Percentiles rank a stretch among this genome's conserved stretches.
phyloP scores from a whole-genome alignment of 92 coral and sea anemone genomes.

The Palythoa caribaeorum region DNA sequence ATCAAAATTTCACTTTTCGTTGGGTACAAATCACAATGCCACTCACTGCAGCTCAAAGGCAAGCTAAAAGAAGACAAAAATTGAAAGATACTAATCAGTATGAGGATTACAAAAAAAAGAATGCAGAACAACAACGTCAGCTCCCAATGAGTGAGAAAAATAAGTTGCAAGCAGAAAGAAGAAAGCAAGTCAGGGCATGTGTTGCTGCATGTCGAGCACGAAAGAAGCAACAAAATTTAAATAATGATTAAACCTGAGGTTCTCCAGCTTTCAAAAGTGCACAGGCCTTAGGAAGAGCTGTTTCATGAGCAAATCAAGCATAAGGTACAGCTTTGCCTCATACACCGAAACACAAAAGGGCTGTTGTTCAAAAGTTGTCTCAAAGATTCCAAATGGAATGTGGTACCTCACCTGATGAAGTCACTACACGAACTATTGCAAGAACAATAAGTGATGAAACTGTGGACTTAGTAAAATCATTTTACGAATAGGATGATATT shows the following conservation, averaged over 20 bases:
- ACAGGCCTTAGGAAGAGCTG: constrained; percentile 57
- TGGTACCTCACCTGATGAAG: constrained; percentile 56
- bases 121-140: constrained; percentile 49
- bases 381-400: constrained; percentile 57
- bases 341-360: constrained; percentile 43
- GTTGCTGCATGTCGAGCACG: constrained; percentile 45
- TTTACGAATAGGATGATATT: constrained; percentile 39
- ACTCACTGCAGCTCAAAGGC: constrained; percentile 56
- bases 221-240: constrained; percentile 54
- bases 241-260: constrained; percentile 54
- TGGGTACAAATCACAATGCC: constrained; percentile 16
- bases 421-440: constrained; percentile 49
- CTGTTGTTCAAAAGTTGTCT: constrained; percentile 55
- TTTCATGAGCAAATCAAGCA: constrained; percentile 48
- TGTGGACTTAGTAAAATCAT: constrained; percentile 42
- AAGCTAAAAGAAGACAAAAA: constrained; percentile 55
- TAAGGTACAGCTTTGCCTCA: constrained; percentile 41
- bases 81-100: constrained; percentile 45
- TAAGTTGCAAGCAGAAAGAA: constrained; percentile 45
- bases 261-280: constrained; percentile 56
- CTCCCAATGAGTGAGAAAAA: constrained; percentile 49
- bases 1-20: not conserved
- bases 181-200: constrained; percentile 55
- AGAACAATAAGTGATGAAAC: constrained; percentile 52
- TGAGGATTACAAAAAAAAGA: constrained; percentile 58